These are phyloP conservation scores for Callaeas wilsoni DNA, from an alignment of 2,113 vertebrate genomes.

Conservation along the genomic window DNA sequence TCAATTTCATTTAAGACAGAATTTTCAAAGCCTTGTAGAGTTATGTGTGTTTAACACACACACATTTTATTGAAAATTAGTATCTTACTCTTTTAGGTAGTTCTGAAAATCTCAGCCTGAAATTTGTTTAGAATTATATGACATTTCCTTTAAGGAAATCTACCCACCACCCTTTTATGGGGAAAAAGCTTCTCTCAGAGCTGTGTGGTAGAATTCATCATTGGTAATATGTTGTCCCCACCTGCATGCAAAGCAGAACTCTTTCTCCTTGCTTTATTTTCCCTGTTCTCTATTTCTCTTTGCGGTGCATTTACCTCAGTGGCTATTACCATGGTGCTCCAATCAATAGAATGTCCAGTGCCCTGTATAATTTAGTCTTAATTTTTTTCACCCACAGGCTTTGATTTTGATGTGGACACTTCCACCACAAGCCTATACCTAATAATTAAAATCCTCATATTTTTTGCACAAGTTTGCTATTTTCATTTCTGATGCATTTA, in stretches of 20 bases:
- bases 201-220: background rate
- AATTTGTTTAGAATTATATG: background rate
- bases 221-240: background rate
- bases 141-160: background rate
- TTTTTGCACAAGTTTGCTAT: slow-evolving; percentile 45
- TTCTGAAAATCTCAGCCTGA: background rate
- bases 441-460: slow-evolving; percentile 54
- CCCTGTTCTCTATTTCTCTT: background rate
- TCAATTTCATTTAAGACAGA: background rate
- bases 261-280: slow-evolving; percentile 7
- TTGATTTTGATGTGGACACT: slow-evolving; percentile 5
- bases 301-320: background rate
- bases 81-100: background rate
- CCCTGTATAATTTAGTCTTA: background rate
- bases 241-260: background rate
- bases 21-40: background rate
- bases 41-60: background rate
- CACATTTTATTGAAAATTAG: background rate
- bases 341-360: slow-evolving; percentile 39
- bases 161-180: background rate
- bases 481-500: background rate
- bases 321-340: slow-evolving; percentile 9
- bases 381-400: slow-evolving; percentile 10
- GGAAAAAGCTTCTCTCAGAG: background rate
- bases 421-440: background rate